Percentiles rank a stretch among this genome's conserved stretches.
phyloP scores from a whole-genome alignment of 2,113 vertebrate genomes.

The Daubentonia madagascariensis region DNA sequence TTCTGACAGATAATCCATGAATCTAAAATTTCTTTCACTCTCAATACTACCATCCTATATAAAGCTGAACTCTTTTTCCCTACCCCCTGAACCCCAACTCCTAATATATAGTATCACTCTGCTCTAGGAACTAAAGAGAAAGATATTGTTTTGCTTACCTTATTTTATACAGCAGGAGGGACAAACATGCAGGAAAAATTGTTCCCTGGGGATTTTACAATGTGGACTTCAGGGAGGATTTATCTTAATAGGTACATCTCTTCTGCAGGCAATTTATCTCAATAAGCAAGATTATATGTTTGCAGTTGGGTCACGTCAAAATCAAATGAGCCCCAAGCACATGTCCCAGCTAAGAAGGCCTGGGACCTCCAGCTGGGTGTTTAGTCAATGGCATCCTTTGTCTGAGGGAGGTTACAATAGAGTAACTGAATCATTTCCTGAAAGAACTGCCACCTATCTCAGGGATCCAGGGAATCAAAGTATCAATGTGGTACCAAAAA shows the following conservation, averaged over 20 bases:
- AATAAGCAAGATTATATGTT: slow-evolving; percentile 49
- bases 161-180: not conserved
- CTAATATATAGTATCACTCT: not conserved
- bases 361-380: not conserved
- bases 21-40: not conserved
- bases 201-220: slow-evolving; percentile 8
- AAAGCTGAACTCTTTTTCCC: not conserved
- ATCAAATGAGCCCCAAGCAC: not conserved
- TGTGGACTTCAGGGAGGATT: slow-evolving; percentile 6
- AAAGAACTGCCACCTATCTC: not conserved
- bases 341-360: not conserved
- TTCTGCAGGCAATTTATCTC: slow-evolving; percentile 57
- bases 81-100: not conserved
- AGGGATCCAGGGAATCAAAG: not conserved
- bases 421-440: not conserved
- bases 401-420: not conserved
- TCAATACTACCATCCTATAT: not conserved
- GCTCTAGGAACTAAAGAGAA: slow-evolving; percentile 4
- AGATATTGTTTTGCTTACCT: not conserved
- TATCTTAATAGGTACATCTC: slow-evolving; percentile 52
- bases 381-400: not conserved
- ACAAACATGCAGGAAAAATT: slow-evolving; percentile 41
- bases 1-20: not conserved
- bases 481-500: not conserved
- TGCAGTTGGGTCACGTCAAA: slow-evolving; percentile 53